These are phyloP conservation scores for Istiophorus platypterus DNA, from an alignment of 2,113 vertebrate genomes.

Conservation along the genomic window DNA sequence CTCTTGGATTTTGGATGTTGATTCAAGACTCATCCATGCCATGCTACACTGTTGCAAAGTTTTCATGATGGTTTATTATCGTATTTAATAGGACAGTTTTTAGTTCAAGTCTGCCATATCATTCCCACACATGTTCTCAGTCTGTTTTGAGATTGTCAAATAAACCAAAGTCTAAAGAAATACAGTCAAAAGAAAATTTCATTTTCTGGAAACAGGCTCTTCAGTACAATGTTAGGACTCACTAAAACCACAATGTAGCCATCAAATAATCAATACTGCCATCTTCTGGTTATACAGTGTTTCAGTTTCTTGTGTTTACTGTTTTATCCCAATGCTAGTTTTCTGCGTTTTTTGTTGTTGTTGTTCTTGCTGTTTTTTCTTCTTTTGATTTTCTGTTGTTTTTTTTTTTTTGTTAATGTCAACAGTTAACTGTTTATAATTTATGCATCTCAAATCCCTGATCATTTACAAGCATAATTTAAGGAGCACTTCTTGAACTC, in stretches of 20 bases:
- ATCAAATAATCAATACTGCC: constrained; percentile 66
- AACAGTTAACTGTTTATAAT: constrained; percentile 34
- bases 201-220: constrained; percentile 18
- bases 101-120: neutral
- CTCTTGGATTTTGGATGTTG: constrained; percentile 3
- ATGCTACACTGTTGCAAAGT: neutral
- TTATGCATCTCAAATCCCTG: constrained; percentile 44
- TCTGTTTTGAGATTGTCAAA: constrained; percentile 42
- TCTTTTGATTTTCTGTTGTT: neutral
- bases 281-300: constrained; percentile 67
- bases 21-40: constrained; percentile 5
- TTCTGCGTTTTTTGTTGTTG: neutral
- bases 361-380: neutral
- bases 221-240: constrained; percentile 2
- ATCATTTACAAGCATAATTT: constrained; percentile 29
- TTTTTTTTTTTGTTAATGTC: constrained; percentile 31
- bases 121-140: constrained; percentile 14
- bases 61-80: constrained; percentile 16
- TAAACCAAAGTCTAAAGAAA: constrained; percentile 68
- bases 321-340: neutral
- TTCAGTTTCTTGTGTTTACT: neutral
- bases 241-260: neutral
- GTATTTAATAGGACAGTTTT: constrained; percentile 19
- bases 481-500: constrained; percentile 55
- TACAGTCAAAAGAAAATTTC: constrained; percentile 20